phyloP scores from a whole-genome alignment of 2,888 invertebrate species.

The Andrena fulva region DNA sequence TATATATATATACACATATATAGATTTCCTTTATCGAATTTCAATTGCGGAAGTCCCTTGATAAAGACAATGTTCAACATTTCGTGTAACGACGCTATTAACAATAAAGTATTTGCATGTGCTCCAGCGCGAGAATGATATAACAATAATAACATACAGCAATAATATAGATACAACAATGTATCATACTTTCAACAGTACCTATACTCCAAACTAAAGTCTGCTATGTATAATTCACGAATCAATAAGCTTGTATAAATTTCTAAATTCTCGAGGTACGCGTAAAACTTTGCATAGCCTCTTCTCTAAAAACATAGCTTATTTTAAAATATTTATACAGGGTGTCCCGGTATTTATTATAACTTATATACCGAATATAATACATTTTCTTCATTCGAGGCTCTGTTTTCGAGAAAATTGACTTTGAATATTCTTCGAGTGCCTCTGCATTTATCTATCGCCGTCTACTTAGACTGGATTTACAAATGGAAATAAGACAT shows the following conservation, averaged over 20 bases:
- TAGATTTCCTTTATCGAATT: neutral
- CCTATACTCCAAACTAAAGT: constrained; percentile 28
- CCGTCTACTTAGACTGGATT: no score
- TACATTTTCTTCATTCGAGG: no score
- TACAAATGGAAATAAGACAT: no score
- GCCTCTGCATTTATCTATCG: no score
- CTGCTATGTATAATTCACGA: constrained; percentile 9
- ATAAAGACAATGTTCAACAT: constrained; percentile 6
- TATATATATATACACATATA: neutral
- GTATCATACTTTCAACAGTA: constrained; percentile 32
- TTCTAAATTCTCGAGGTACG: constrained; percentile 15
- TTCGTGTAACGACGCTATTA: constrained; percentile 22
- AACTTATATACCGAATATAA: no score
- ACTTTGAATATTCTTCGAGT: no score
- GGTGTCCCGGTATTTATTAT: no score
- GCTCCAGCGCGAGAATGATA: constrained; percentile 16
- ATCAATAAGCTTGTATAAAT: constrained; percentile 21
- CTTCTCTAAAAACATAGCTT: neutral
- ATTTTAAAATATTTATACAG: no score
- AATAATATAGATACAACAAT: constrained; percentile 42
- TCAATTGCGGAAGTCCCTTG: constrained; percentile 9
- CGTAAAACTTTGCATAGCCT: neutral
- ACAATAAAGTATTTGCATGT: constrained; percentile 31
- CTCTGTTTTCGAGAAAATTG: no score
- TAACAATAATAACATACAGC: constrained; percentile 34